Conservation (phyloP, 64 coral and sea anemone species). For the Hydrozoanthus tunicans region DNA sequence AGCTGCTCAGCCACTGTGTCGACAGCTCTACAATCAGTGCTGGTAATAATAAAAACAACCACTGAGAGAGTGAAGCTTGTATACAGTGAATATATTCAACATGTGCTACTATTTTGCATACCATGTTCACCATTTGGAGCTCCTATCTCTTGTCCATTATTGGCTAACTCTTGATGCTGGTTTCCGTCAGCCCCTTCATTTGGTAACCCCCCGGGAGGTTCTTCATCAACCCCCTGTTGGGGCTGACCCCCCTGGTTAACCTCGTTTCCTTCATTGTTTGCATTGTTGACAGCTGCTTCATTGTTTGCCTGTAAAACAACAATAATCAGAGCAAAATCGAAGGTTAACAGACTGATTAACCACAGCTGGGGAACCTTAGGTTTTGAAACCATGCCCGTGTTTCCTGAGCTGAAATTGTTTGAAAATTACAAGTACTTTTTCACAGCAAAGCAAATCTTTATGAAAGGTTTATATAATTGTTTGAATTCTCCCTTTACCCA, state of each 20-base stretch:
- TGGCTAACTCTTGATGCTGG: conserved; percentile 31
- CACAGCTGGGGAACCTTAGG: background rate
- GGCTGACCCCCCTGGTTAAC: conserved; percentile 20
- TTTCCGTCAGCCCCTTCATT: background rate
- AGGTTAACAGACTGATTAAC: background rate
- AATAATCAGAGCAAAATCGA: background rate
- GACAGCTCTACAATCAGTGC: too few species aligned
- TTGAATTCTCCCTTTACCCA: too few species aligned
- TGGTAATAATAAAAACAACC: too few species aligned
- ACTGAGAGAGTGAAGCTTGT: too few species aligned
- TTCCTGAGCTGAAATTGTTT: too few species aligned
- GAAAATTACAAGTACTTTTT: too few species aligned
- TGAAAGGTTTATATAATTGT: too few species aligned
- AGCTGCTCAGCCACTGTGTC: too few species aligned
- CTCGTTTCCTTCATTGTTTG: conserved; percentile 32
- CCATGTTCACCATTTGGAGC: conserved; percentile 48
- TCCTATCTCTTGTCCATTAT: conserved; percentile 60
- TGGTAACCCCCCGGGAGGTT: background rate
- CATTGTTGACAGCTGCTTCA: conserved; percentile 25
- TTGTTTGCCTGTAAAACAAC: conserved; percentile 21
- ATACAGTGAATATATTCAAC: too few species aligned
- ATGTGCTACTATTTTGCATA: background rate
- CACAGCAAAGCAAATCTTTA: too few species aligned
- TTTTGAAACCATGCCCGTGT: too few species aligned
- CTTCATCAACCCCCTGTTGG: conserved; percentile 17